Evolutionary conservation across 35 echinoderm and acorn worm genomes (phyloP), one percentile per base, ranked within the genome.

Genomic region (Chiridota heheva): DNA sequence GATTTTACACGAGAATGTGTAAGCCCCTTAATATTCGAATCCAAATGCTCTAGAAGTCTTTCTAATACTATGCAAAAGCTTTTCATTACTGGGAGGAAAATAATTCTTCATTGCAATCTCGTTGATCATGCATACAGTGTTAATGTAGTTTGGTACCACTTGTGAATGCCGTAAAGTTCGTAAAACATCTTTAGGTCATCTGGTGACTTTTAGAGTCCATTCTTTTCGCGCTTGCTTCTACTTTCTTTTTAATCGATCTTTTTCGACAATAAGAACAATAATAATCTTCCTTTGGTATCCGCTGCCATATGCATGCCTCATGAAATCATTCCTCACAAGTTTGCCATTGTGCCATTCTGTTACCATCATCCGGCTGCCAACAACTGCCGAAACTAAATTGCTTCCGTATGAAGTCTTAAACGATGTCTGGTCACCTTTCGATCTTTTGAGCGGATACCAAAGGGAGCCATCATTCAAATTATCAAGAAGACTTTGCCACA

Each of bases 281-380:
- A 60, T 58, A 58, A 2, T 77, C 55, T 4, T 55, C 43, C 24
- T 48, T 57, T 18, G 73, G 26, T 35, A 77, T 58, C 16, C 73
- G 73, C n/a, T n/a, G n/a, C 13, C 73, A 6, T 15, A 77, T 36
- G 22, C 73, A 77, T 2, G 49, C 28, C n/a, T 58, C 73, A 34
- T 77, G 73, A 35, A 58, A 77, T 55, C 73, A 77, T 39, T 77
- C 73, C 10, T 77, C 20, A 57, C 73, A 77, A 2, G 59, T 26
- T 1, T 25, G 4, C 20, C 46, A 77, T 2, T 60, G 13, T 31
- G 35, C 47, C 73, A 77, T 77, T 37, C 24, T 60, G 4, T 59
- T 32, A 0, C 73, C 73, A 28, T 77, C 73, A 32, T 77, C 73
- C 39, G 73, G 73, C n/a, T 55, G 0, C 33, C 73, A 34, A 55